A percentile compares a stretch with the other conserved stretches of the same genome.
Evolutionary conservation across 2,888 invertebrate species (phyloP).

Genomic region (Malthinus seriepunctatus): DNA sequence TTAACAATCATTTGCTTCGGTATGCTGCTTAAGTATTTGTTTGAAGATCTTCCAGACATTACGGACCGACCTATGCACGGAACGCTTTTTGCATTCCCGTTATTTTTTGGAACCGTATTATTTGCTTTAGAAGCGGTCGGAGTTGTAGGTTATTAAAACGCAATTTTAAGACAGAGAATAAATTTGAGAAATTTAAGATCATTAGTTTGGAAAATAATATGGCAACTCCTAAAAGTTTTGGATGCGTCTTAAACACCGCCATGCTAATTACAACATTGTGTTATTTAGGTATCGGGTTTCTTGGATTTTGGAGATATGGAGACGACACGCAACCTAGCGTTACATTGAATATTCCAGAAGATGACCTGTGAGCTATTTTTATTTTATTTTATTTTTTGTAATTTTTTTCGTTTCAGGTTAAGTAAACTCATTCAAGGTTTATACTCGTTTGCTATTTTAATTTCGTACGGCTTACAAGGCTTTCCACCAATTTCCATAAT

Average conservation of each 20-base stretch:
- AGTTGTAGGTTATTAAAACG: constrained; percentile 65
- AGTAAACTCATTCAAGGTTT: constrained; percentile 1
- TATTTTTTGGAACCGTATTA: constrained; percentile 95
- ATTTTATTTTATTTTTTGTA: neutral
- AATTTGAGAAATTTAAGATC: neutral
- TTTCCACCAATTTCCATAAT: constrained; percentile 85
- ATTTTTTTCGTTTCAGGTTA: neutral
- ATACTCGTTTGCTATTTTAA: constrained; percentile 66
- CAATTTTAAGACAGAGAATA: too few species aligned
- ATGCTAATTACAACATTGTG: constrained; percentile 76
- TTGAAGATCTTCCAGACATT: constrained; percentile 69
- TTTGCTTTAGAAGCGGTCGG: constrained; percentile 96
- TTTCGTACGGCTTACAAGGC: constrained; percentile 85
- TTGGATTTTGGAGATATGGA: constrained; percentile 84
- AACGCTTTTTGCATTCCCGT: constrained; percentile 70
- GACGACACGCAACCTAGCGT: constrained; percentile 71
- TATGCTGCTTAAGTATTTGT: constrained; percentile 84
- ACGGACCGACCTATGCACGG: constrained; percentile 68
- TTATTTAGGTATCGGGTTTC: constrained; percentile 79
- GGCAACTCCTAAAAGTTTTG: constrained; percentile 79
- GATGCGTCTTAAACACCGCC: constrained; percentile 79
- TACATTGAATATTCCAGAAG: constrained; percentile 76
- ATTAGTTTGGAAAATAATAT: constrained; percentile 76
- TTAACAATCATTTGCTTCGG: constrained; percentile 82
- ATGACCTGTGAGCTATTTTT: constrained; percentile 11